Percentiles rank a stretch among this genome's conserved stretches.
Conservation (phyloP, 2,888 invertebrate genomes). For the Lypha dubia region DNA sequence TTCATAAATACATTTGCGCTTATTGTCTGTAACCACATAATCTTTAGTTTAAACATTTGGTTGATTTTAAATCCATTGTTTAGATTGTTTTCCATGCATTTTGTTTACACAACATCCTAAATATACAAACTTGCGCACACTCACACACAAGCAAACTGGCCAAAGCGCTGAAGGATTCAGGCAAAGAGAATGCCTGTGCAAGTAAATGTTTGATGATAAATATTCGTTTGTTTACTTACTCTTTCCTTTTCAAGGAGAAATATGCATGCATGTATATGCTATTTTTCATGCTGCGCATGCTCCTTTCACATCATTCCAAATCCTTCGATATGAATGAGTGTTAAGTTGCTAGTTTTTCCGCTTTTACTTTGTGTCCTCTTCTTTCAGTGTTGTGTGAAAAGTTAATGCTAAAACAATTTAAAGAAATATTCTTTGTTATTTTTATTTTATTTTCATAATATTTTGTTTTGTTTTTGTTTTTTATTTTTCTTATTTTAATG, state of each 20-base stretch:
- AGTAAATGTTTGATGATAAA: slow-evolving; percentile 5
- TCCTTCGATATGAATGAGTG: slow-evolving; percentile 57
- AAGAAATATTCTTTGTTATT: slow-evolving; percentile 58
- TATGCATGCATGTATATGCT: slow-evolving; percentile 55
- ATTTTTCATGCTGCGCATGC: slow-evolving; percentile 76
- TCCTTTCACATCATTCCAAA: slow-evolving; percentile 64
- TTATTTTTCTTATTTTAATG: slow-evolving; percentile 61
- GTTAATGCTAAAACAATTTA: slow-evolving; percentile 78
- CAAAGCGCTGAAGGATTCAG: slow-evolving; percentile 4
- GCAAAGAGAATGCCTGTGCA: not conserved
- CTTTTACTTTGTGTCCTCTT: not conserved
- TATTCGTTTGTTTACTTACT: too few species aligned
- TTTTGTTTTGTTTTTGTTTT: slow-evolving; percentile 33
- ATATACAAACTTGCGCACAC: slow-evolving; percentile 57
- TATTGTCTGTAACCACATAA: slow-evolving; percentile 66
- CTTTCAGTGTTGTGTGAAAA: slow-evolving; percentile 74
- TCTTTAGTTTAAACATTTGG: slow-evolving; percentile 63
- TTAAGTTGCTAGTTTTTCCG: slow-evolving; percentile 41
- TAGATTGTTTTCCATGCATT: slow-evolving; percentile 53
- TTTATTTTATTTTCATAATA: slow-evolving; percentile 33
- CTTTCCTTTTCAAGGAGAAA: slow-evolving; percentile 48
- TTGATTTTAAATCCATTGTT: slow-evolving; percentile 48
- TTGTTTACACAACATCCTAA: slow-evolving; percentile 77
- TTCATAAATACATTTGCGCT: not conserved
- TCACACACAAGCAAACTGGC: not conserved